Conservation (phyloP, 2,113 vertebrate species). For the Mustela nigripes region DNA sequence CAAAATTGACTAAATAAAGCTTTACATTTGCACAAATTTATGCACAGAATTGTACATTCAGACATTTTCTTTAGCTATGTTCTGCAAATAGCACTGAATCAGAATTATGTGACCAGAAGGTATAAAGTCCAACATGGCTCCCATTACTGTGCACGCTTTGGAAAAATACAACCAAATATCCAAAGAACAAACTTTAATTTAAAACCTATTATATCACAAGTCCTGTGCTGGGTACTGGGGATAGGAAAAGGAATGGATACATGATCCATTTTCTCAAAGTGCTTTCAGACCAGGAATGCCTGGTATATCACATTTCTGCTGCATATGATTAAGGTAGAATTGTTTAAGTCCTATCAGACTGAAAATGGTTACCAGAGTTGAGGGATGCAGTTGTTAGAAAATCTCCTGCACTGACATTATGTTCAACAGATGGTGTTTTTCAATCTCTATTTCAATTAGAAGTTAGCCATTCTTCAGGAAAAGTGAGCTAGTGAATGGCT, state of each 20-base stretch:
- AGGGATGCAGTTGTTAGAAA: slow-evolving; percentile 37
- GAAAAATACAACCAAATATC: slow-evolving; percentile 19
- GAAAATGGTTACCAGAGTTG: slow-evolving; percentile 38
- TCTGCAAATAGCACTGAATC: slow-evolving; percentile 8
- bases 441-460: slow-evolving; percentile 58
- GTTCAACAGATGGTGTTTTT: slow-evolving; percentile 57
- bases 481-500: slow-evolving; percentile 1
- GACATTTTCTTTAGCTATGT: neutral
- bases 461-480: slow-evolving; percentile 52
- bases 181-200: slow-evolving; percentile 26
- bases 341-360: slow-evolving; percentile 12
- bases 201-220: neutral
- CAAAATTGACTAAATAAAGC: slow-evolving; percentile 33
- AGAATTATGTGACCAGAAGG: neutral
- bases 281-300: neutral
- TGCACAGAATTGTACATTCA: neutral
- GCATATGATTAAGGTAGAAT: slow-evolving; percentile 17
- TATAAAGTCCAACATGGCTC: slow-evolving; percentile 5
- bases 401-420: neutral
- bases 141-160: neutral
- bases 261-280: neutral
- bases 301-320: slow-evolving; percentile 1
- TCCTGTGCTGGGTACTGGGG: neutral
- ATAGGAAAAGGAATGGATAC: slow-evolving; percentile 15
- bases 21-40: slow-evolving; percentile 18